A percentile compares a stretch with the other conserved stretches of the same genome.
phyloP scores from a whole-genome alignment of 2,797 vertebrate genomes.

The Argentina silus region DNA sequence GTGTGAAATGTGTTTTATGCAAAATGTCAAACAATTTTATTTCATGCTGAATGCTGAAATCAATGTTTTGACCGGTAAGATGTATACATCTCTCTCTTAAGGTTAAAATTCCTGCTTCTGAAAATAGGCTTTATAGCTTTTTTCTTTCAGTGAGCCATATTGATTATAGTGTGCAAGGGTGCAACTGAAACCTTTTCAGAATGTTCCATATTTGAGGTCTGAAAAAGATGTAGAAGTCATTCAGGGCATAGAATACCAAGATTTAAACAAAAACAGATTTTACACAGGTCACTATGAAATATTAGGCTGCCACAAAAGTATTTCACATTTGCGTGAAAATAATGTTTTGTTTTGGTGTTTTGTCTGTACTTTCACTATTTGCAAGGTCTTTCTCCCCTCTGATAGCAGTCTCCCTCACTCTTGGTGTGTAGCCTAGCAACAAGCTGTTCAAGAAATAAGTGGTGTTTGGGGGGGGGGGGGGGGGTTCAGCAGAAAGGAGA shows the following conservation, averaged over 20 bases:
- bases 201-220: not conserved
- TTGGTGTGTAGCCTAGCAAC: slow-evolving; percentile 58
- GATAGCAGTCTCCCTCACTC: slow-evolving; percentile 55
- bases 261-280: not conserved
- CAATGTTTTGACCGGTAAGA: slow-evolving; percentile 4
- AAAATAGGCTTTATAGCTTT: not conserved
- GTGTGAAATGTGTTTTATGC: not conserved
- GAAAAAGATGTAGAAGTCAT: not conserved
- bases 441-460: slow-evolving; percentile 53
- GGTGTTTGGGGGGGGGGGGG: slow-evolving; percentile 27
- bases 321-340: slow-evolving; percentile 43
- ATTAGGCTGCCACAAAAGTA: not conserved
- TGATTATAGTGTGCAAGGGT: not conserved
- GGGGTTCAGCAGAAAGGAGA: slow-evolving; percentile 5
- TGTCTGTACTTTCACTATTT: slow-evolving; percentile 45
- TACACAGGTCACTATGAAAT: not conserved
- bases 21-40: not conserved
- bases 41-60: not conserved
- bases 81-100: not conserved
- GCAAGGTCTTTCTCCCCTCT: slow-evolving; percentile 50
- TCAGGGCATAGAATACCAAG: not conserved
- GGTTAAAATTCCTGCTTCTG: not conserved
- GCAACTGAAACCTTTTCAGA: not conserved
- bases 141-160: not conserved
- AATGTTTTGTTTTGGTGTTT: slow-evolving; percentile 53